Percentiles rank a stretch among this genome's conserved stretches.
Evolutionary conservation across 1,140 invertebrate species (phyloP).

Genomic region (Diorhabda sublineata): DNA sequence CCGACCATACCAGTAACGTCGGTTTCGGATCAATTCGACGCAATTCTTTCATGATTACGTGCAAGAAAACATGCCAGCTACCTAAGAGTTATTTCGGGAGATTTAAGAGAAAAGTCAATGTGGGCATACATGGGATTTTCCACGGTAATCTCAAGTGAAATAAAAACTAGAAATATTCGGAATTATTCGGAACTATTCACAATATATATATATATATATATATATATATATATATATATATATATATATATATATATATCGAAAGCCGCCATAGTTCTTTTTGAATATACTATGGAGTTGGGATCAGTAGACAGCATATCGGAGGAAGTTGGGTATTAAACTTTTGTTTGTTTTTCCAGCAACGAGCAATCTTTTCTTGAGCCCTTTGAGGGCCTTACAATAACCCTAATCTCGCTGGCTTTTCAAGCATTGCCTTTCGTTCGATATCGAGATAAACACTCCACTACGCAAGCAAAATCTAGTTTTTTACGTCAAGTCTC

Average conservation of each 20-base stretch:
- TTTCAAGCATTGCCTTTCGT: slow-evolving; percentile 2
- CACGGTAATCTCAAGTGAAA: too few species aligned
- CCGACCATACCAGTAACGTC: neutral
- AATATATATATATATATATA: neutral
- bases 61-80: too few species aligned
- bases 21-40: neutral
- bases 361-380: slow-evolving; percentile 13
- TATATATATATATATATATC: too few species aligned
- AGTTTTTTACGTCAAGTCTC: neutral
- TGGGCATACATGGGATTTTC: too few species aligned
- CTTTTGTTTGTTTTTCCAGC: slow-evolving; percentile 18
- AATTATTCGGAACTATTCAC: too few species aligned
- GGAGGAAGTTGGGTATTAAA: slow-evolving; percentile 6
- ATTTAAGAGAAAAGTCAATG: too few species aligned
- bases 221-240: too few species aligned
- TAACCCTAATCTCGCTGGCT: slow-evolving; percentile 14
- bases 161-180: too few species aligned
- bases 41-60: slow-evolving; percentile 2
- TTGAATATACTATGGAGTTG: neutral
- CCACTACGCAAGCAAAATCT: neutral
- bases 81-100: too few species aligned
- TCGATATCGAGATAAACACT: slow-evolving; percentile 9
- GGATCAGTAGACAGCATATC: neutral
- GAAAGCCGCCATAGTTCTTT: too few species aligned
- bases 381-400: slow-evolving; percentile 16